These are phyloP conservation scores for Steinernema khuongi DNA, from an alignment of 1,140 invertebrate species.

Conservation along the genomic window DNA sequence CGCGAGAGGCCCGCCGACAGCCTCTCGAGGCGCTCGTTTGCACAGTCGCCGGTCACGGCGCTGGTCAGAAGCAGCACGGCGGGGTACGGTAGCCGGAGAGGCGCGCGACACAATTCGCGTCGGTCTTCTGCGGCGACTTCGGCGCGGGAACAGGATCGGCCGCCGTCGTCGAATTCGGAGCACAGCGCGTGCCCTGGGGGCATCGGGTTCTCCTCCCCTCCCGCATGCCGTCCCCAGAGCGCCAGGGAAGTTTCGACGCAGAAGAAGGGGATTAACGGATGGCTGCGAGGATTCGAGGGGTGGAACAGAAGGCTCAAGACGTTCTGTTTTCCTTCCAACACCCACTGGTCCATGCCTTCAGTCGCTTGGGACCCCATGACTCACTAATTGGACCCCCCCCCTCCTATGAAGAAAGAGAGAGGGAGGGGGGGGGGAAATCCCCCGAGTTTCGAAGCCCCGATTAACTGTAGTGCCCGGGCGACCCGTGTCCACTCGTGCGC, in stretches of 20 bases:
- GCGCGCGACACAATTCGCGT: neutral
- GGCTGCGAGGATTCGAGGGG: neutral
- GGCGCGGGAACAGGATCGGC: constrained; percentile 13
- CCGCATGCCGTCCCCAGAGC: neutral
- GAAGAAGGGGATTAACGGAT: neutral
- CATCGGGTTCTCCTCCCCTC: neutral
- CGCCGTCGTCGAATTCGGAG: constrained; percentile 2
- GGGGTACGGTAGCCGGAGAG: constrained; percentile 1
- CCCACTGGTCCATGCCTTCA: too few species aligned
- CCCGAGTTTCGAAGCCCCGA: neutral
- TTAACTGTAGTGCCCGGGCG: neutral
- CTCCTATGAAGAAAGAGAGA: neutral
- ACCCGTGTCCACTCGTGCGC: neutral
- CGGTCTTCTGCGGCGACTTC: neutral
- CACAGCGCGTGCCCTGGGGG: constrained; percentile 7
- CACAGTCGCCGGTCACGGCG: neutral
- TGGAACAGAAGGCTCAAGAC: neutral
- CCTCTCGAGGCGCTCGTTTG: neutral
- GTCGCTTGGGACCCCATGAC: too few species aligned
- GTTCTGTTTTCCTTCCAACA: too few species aligned
- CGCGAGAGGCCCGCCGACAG: neutral
- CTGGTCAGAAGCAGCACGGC: neutral
- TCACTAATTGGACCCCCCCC: too few species aligned
- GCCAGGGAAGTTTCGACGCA: neutral
- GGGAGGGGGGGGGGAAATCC: neutral